Evolutionary conservation across 2,888 invertebrate genomes (phyloP).

Genomic region (Iphiclides podalirius): DNA sequence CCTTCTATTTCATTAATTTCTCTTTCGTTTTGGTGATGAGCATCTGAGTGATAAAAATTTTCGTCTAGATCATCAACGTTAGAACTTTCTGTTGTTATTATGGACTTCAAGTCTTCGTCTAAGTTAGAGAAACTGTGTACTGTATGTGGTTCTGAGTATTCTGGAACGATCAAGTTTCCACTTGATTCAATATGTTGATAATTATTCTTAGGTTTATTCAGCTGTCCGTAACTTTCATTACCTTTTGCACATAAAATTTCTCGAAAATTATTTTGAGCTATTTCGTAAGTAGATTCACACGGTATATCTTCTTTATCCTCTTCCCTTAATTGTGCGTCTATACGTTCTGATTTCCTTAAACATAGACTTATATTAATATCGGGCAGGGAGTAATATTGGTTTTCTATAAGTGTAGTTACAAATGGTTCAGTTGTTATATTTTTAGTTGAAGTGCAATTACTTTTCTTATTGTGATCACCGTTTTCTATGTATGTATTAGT

Average conservation of each 20-base stretch:
- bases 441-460: conserved; percentile 61
- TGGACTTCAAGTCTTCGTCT: conserved; percentile 73
- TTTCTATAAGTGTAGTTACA: conserved; percentile 79
- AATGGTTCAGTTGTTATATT: conserved; percentile 75
- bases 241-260: conserved; percentile 60
- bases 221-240: conserved; percentile 63
- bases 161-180: conserved; percentile 46
- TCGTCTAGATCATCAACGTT: conserved; percentile 62
- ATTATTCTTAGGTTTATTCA: conserved; percentile 54
- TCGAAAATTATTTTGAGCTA: conserved; percentile 64
- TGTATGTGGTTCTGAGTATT: conserved; percentile 55
- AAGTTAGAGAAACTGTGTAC: conserved; percentile 63
- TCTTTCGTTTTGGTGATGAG: conserved; percentile 74
- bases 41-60: conserved; percentile 54
- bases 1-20: conserved; percentile 77
- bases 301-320: conserved; percentile 68
- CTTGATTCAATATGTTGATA: conserved; percentile 36
- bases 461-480: conserved; percentile 61
- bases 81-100: conserved; percentile 68
- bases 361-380: conserved; percentile 85
- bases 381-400: conserved; percentile 86
- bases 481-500: conserved; percentile 66
- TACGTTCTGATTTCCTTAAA: conserved; percentile 84
- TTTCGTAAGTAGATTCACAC: conserved; percentile 69
- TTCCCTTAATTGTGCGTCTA: conserved; percentile 84